Conservation (phyloP, 2,797 vertebrate species). For the Poecile montanus region DNA sequence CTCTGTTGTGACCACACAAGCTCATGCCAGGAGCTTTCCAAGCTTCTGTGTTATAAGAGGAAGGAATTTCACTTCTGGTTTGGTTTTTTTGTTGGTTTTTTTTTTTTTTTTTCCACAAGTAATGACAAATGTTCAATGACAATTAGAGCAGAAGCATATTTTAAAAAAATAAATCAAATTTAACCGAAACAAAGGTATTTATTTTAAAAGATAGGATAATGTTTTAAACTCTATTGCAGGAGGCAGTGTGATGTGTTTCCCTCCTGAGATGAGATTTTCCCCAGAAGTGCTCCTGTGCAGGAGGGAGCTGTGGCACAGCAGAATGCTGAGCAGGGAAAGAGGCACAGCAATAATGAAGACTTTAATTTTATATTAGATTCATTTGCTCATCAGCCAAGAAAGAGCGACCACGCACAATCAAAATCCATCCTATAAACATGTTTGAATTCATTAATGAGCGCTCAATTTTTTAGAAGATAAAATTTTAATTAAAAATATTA, state of each 20-base stretch:
- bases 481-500: conserved; percentile 48
- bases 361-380: conserved; percentile 19
- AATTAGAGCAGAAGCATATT: background rate
- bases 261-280: background rate
- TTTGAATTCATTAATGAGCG: conserved; percentile 40
- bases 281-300: background rate
- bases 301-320: background rate
- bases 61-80: background rate
- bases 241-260: background rate
- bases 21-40: background rate
- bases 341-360: conserved; percentile 4
- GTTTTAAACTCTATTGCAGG: background rate
- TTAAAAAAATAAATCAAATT: background rate
- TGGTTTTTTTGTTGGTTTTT: too few relatives aligned
- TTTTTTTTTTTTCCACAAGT: background rate
- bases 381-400: background rate
- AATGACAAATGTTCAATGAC: background rate
- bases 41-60: background rate
- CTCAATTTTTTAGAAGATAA: conserved; percentile 26
- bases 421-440: background rate
- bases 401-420: background rate
- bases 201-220: background rate
- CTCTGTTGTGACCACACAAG: background rate
- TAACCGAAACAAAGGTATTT: background rate
- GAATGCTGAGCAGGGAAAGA: background rate